Evolutionary conservation across 2,888 invertebrate species (phyloP).

Genomic region (Hirtodrosophila histrioides): DNA sequence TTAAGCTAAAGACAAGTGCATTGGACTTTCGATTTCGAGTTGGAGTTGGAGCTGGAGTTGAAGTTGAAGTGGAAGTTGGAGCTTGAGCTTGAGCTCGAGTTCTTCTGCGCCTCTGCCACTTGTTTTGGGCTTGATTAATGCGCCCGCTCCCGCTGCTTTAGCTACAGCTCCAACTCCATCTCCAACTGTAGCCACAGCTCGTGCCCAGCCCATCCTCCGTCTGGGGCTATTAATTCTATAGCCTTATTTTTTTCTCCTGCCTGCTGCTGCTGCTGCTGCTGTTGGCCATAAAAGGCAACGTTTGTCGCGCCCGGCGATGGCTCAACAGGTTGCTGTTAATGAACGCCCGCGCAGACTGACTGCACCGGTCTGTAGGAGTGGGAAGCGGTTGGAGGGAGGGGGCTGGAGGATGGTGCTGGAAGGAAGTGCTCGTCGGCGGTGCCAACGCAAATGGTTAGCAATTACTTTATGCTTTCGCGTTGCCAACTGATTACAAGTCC

Average conservation of each 20-base stretch:
- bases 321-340: constrained; percentile 78
- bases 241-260: constrained; percentile 20
- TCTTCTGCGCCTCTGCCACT: constrained; percentile 54
- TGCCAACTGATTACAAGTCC: constrained; percentile 78
- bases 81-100: neutral
- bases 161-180: constrained; percentile 16
- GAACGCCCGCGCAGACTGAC: constrained; percentile 70
- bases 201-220: constrained; percentile 59
- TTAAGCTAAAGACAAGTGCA: constrained; percentile 61
- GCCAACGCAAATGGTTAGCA: constrained; percentile 79
- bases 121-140: constrained; percentile 73
- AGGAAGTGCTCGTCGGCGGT: constrained; percentile 59
- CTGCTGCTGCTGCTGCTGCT: constrained; percentile 31
- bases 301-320: constrained; percentile 69
- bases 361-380: constrained; percentile 6
- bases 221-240: constrained; percentile 72
- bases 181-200: constrained; percentile 32
- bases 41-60: constrained; percentile 15
- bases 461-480: constrained; percentile 76
- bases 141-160: constrained; percentile 57
- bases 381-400: neutral
- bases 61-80: constrained; percentile 23
- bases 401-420: constrained; percentile 1
- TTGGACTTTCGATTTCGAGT: constrained; percentile 74
- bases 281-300: constrained; percentile 72